Evolutionary conservation across 2,113 vertebrate genomes (phyloP).

Genomic region (Cavia aperea): DNA sequence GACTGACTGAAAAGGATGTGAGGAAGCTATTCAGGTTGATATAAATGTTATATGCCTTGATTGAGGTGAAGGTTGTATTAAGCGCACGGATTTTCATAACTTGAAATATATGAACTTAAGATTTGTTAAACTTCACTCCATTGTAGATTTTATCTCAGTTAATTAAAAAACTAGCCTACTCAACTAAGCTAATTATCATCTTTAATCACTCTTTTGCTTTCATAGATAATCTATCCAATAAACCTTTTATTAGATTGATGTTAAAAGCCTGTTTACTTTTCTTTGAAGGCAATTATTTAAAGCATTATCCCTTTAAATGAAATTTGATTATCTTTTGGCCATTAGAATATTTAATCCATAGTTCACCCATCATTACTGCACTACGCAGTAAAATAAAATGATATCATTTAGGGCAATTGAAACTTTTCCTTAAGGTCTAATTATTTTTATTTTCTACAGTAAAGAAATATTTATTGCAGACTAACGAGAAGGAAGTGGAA

Average conservation of each 20-base stretch:
- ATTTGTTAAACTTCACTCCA: background rate
- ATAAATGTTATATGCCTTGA: background rate
- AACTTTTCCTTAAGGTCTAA: background rate
- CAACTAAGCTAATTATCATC: background rate
- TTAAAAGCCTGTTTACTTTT: conserved; percentile 14
- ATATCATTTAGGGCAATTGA: background rate
- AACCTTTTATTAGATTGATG: background rate
- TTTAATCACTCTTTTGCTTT: background rate
- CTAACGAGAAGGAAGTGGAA: background rate
- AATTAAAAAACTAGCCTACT: background rate
- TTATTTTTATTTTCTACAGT: background rate
- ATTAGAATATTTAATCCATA: conserved; percentile 10
- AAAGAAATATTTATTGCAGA: background rate
- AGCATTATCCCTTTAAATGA: background rate
- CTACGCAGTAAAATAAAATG: conserved; percentile 16
- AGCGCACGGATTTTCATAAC: background rate
- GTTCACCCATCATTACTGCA: background rate
- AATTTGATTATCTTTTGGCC: conserved; percentile 20
- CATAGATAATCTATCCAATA: background rate
- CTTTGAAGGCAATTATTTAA: conserved; percentile 22
- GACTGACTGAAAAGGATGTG: background rate
- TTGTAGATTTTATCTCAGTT: background rate
- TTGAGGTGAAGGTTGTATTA: background rate
- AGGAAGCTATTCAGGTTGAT: background rate
- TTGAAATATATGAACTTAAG: conserved; percentile 28